A percentile compares a stretch with the other conserved stretches of the same genome.
These are phyloP conservation scores for Cynocephalus volans DNA, from an alignment of 2,113 vertebrate genomes.

Conservation along the genomic window DNA sequence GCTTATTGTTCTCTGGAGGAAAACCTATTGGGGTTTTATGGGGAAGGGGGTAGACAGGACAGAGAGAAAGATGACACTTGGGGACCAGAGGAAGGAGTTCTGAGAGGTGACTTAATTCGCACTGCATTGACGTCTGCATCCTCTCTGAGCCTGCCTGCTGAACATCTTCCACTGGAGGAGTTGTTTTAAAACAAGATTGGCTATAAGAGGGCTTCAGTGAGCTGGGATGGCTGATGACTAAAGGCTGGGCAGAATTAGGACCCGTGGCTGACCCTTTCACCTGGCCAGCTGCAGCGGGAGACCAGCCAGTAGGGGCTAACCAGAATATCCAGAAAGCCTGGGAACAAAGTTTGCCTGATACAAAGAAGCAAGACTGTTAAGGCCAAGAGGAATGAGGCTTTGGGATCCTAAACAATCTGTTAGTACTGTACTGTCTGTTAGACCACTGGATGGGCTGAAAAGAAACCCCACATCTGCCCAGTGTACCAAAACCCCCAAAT, in stretches of 20 bases:
- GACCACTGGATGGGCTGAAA: neutral
- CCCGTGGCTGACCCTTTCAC: neutral
- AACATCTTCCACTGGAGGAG: neutral
- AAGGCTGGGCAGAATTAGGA: neutral
- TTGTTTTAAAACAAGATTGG: conserved; percentile 46
- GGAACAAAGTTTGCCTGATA: neutral
- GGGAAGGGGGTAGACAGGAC: conserved; percentile 33
- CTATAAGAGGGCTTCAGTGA: neutral
- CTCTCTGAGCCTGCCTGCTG: neutral
- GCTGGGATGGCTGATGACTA: neutral
- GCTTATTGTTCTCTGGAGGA: conserved; percentile 87
- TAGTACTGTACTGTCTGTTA: neutral
- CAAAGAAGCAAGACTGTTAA: neutral
- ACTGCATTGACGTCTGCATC: neutral
- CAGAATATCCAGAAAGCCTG: neutral
- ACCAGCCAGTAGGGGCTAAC: no score
- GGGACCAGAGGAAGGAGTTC: conserved; percentile 35
- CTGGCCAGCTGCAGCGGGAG: neutral
- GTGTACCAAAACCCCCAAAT: neutral
- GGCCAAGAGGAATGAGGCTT: neutral
- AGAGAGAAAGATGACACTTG: conserved; percentile 46
- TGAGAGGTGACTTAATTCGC: conserved; percentile 73
- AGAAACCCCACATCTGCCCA: neutral
- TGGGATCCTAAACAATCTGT: neutral
- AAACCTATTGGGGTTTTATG: neutral